These are phyloP conservation scores for Mus pahari DNA, from an alignment of 2,113 vertebrate genomes.

Conservation along the genomic window DNA sequence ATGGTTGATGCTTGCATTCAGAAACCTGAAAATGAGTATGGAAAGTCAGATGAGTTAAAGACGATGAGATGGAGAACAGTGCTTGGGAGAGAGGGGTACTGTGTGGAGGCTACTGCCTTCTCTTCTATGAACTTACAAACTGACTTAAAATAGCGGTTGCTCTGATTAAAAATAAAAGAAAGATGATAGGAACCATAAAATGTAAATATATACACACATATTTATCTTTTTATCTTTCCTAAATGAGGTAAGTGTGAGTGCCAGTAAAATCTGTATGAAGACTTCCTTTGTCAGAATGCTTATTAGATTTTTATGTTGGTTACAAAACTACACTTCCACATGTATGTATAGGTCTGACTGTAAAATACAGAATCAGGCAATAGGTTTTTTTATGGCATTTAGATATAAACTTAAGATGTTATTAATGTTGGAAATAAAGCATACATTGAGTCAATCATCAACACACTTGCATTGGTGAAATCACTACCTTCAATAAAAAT, in stretches of 20 bases:
- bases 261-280: conserved; percentile 1
- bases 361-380: background rate
- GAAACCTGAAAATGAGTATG: background rate
- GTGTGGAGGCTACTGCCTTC: background rate
- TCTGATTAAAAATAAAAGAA: background rate
- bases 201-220: background rate
- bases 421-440: conserved; percentile 3
- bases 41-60: background rate
- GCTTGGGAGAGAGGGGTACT: background rate
- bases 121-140: background rate
- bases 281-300: background rate
- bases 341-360: background rate
- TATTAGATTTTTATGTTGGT: background rate
- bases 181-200: background rate
- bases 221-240: background rate
- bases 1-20: background rate
- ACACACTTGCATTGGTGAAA: conserved; percentile 7
- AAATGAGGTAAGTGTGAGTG: background rate
- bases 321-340: background rate
- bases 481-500: conserved; percentile 42
- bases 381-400: background rate
- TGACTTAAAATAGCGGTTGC: background rate
- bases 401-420: background rate
- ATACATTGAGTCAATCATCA: background rate
- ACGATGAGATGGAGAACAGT: background rate